Conservation (phyloP, 2,113 vertebrate genomes). For the Ceyx melanurus region DNA sequence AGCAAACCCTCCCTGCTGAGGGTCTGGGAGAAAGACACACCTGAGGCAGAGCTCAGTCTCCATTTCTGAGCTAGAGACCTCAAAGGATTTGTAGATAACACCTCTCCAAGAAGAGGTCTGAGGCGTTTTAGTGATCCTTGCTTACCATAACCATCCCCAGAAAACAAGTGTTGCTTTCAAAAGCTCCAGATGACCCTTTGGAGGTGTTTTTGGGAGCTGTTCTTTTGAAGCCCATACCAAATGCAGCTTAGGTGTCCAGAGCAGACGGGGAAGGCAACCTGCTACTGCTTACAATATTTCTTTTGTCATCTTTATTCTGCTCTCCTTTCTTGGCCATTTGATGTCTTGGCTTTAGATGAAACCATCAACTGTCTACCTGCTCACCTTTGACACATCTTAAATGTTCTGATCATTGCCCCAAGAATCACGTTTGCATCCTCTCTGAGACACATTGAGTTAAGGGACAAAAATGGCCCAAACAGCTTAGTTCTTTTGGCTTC, state of each 20-base stretch:
- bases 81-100: not conserved
- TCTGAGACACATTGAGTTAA: slow-evolving; percentile 41
- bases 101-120: not conserved
- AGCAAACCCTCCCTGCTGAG: not conserved
- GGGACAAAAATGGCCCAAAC: slow-evolving; percentile 48
- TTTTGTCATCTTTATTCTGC: not conserved
- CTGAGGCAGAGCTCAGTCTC: not conserved
- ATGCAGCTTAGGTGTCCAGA: not conserved
- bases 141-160: not conserved
- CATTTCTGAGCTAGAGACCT: not conserved
- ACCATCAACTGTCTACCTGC: not conserved
- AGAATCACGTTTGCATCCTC: slow-evolving; percentile 67
- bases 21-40: not conserved
- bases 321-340: not conserved
- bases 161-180: not conserved
- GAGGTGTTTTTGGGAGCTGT: not conserved
- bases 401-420: slow-evolving; percentile 40
- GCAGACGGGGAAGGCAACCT: not conserved
- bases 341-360: slow-evolving; percentile 5
- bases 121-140: not conserved
- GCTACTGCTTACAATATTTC: not conserved
- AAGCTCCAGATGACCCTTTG: not conserved
- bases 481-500: slow-evolving; percentile 69
- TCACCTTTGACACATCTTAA: slow-evolving; percentile 36
- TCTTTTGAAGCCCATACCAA: not conserved